Evolutionary conservation across 1,140 invertebrate species (phyloP).

Genomic region (Eulimnadia texana): DNA sequence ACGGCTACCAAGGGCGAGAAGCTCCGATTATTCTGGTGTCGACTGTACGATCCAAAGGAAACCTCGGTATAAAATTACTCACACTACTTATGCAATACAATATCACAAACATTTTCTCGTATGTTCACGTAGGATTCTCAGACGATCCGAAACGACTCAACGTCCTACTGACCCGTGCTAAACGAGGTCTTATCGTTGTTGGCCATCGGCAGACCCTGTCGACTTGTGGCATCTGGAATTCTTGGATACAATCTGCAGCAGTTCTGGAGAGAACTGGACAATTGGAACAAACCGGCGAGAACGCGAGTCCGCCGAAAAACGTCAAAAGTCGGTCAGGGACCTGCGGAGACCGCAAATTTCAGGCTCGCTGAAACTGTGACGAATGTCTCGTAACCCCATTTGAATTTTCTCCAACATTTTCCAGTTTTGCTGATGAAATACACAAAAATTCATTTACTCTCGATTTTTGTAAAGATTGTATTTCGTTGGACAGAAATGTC

Average conservation of each 20-base stretch:
- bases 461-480: too few species aligned
- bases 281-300: too few species aligned
- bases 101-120: background rate
- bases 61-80: background rate
- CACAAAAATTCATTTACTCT: too few species aligned
- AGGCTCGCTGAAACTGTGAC: too few species aligned
- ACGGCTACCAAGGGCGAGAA: slow-evolving; percentile 40
- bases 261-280: too few species aligned
- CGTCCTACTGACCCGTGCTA: slow-evolving; percentile 26
- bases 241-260: background rate
- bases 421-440: too few species aligned
- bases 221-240: background rate
- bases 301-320: too few species aligned
- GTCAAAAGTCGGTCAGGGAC: too few species aligned
- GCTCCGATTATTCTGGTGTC: slow-evolving; percentile 38
- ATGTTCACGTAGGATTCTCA: slow-evolving; percentile 22
- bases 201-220: slow-evolving; percentile 16
- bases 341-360: too few species aligned
- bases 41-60: slow-evolving; percentile 29
- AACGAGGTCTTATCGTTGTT: slow-evolving; percentile 20
- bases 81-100: background rate
- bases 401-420: too few species aligned
- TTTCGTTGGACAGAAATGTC: too few species aligned
- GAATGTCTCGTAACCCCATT: too few species aligned
- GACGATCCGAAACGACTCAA: slow-evolving; percentile 22